Conservation (phyloP, 2,113 vertebrate species). For the Pelecanoides urinatrix region DNA sequence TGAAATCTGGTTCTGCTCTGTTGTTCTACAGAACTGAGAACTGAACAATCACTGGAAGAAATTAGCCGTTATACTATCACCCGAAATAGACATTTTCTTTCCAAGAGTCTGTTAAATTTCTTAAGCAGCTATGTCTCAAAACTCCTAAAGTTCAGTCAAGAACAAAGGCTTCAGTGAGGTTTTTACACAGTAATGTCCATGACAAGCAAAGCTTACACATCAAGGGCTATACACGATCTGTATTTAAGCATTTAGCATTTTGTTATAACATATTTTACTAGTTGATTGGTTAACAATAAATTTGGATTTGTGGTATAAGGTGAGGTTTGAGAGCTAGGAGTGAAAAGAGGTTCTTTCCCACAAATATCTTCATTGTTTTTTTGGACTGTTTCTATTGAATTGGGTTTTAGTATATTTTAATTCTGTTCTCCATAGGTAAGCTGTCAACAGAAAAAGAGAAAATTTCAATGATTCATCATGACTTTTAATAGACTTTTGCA, state of each 20-base stretch:
- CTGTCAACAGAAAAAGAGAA: background rate
- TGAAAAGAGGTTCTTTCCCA: background rate
- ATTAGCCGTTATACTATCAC: background rate
- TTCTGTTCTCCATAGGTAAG: background rate
- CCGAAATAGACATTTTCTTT: background rate
- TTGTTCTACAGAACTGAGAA: background rate
- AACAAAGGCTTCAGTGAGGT: background rate
- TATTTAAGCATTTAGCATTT: background rate
- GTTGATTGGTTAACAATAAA: background rate
- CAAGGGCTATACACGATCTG: background rate
- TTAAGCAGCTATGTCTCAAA: background rate
- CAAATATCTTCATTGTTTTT: background rate
- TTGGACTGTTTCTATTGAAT: background rate
- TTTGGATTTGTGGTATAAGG: background rate
- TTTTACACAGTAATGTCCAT: background rate
- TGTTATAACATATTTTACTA: background rate
- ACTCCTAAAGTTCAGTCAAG: background rate
- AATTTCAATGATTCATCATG: background rate
- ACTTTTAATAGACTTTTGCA: slow-evolving; percentile 44
- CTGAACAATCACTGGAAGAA: background rate
- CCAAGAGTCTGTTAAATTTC: background rate
- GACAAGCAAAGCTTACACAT: background rate
- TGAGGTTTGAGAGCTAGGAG: background rate
- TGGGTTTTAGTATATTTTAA: background rate
- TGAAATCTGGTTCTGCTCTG: background rate